These are phyloP conservation scores for Amblyopsis rosae DNA, from an alignment of 2,113 vertebrate species.

Conservation along the genomic window DNA sequence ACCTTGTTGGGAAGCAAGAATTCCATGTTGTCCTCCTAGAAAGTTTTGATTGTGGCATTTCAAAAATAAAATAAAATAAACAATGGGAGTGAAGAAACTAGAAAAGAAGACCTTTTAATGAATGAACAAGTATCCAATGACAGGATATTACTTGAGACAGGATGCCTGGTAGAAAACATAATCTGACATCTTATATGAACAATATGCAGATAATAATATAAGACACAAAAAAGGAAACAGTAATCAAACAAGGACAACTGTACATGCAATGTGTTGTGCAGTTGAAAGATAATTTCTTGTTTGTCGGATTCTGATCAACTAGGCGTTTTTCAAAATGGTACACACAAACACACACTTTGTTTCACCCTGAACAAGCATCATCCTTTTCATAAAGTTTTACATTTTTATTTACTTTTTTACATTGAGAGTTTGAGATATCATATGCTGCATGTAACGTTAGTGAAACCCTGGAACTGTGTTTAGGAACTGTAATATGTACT, in stretches of 20 bases:
- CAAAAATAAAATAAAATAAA: conserved; percentile 21
- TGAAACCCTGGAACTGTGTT: too few species aligned
- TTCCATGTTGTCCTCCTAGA: conserved; percentile 23
- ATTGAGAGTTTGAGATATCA: too few species aligned
- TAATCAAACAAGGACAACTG: neutral
- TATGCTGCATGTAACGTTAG: too few species aligned
- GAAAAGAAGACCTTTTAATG: neutral
- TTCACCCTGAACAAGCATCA: neutral
- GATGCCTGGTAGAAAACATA: neutral
- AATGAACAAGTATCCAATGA: neutral
- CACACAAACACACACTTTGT: neutral
- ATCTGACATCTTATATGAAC: neutral
- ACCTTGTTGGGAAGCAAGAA: conserved; percentile 29
- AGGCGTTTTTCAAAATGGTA: neutral
- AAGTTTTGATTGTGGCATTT: conserved; percentile 19
- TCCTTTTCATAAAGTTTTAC: too few species aligned
- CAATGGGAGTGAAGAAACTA: neutral
- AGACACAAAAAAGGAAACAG: neutral
- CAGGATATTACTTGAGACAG: neutral
- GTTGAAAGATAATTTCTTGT: neutral
- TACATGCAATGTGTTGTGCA: neutral
- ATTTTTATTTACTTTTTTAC: neutral
- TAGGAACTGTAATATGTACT: too few species aligned
- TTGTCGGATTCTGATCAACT: neutral
- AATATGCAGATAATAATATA: neutral